These are phyloP conservation scores for Lydus trimaculatus DNA, from an alignment of 2,888 invertebrate genomes.

Conservation along the genomic window DNA sequence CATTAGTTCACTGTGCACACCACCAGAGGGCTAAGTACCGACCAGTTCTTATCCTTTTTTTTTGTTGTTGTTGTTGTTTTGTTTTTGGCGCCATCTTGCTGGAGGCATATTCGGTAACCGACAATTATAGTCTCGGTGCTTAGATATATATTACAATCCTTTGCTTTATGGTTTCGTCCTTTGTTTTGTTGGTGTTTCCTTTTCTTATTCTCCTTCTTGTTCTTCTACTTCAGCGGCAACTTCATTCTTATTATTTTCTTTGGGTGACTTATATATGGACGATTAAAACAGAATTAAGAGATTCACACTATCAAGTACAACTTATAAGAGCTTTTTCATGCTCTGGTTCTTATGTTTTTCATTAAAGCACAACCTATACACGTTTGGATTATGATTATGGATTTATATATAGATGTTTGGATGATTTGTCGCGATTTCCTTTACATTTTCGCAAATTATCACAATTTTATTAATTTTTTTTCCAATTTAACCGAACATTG, in stretches of 20 bases:
- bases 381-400: not conserved
- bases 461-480: conserved; percentile 11
- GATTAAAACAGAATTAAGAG: conserved; percentile 48
- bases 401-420: not conserved
- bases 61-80: conserved; percentile 41
- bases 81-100: conserved; percentile 60
- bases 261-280: conserved; percentile 11
- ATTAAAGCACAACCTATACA: not conserved
- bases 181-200: conserved; percentile 26
- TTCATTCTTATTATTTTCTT: too few species aligned
- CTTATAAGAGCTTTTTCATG: too few species aligned
- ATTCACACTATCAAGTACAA: conserved; percentile 22
- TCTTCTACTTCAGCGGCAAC: not conserved
- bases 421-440: not conserved
- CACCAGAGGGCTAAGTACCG: conserved; percentile 48
- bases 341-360: too few species aligned
- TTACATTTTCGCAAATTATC: not conserved
- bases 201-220: not conserved
- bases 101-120: conserved; percentile 52
- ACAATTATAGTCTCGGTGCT: conserved; percentile 58
- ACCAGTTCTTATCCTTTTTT: conserved; percentile 16
- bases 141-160: conserved; percentile 55
- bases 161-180: conserved; percentile 35
- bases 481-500: conserved; percentile 42
- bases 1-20: conserved; percentile 56